These are phyloP conservation scores for Hymenochirus boettgeri DNA, from an alignment of 2,113 vertebrate species.

Conservation along the genomic window DNA sequence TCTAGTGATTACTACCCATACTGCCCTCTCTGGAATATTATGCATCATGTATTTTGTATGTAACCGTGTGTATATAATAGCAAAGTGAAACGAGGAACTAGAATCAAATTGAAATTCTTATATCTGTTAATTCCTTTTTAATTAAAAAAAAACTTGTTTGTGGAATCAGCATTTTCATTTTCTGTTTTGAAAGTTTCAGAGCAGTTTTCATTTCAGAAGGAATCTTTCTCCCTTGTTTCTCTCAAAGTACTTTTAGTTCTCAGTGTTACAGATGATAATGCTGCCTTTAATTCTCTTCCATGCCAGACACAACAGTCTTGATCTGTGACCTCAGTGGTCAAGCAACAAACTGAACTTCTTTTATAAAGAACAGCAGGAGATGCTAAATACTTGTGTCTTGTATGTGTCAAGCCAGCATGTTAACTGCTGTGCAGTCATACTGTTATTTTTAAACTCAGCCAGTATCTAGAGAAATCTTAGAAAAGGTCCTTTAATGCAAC, in stretches of 20 bases:
- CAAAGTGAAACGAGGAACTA: too few species aligned
- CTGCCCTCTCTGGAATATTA: too few species aligned
- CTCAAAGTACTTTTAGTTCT: conserved; percentile 1
- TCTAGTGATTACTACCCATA: too few species aligned
- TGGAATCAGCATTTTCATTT: not conserved
- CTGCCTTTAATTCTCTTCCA: conserved; percentile 43
- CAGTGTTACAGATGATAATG: conserved; percentile 5
- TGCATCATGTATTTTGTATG: too few species aligned
- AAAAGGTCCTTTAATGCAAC: not conserved
- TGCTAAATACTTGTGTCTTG: conserved; percentile 13
- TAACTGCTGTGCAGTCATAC: conserved; percentile 31
- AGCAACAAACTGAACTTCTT: conserved; percentile 46
- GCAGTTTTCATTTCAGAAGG: not conserved
- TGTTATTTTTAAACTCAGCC: not conserved
- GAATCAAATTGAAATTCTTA: too few species aligned
- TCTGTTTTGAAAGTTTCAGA: not conserved
- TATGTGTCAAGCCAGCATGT: conserved; percentile 32
- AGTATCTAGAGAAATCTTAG: not conserved
- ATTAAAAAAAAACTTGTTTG: too few species aligned
- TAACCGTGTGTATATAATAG: too few species aligned
- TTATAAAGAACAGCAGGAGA: conserved; percentile 47
- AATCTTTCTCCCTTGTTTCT: conserved; percentile 5
- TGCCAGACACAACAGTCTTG: conserved; percentile 43
- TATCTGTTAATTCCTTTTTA: too few species aligned
- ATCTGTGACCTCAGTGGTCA: conserved; percentile 39